Conservation (phyloP, 2,113 vertebrate genomes). For the Zootoca vivipara region DNA sequence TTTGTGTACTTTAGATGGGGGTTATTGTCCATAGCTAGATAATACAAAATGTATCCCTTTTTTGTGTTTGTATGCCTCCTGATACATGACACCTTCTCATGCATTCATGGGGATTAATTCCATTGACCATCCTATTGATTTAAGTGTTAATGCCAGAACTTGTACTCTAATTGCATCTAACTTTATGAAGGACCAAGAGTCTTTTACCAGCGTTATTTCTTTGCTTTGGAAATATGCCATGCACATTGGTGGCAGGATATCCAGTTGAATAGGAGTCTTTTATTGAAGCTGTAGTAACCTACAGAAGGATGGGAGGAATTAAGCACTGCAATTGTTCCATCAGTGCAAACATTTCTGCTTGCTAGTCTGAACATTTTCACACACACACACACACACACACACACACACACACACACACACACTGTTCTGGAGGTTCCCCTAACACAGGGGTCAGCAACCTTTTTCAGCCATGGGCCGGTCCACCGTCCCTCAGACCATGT, state of each 20-base stretch:
- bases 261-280: background rate
- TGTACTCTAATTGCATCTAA: background rate
- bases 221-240: too few species aligned
- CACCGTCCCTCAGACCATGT: too few species aligned
- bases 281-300: background rate
- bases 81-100: background rate
- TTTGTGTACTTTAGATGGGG: background rate
- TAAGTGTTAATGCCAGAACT: background rate
- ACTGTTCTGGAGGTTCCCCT: too few species aligned
- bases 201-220: background rate
- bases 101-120: background rate
- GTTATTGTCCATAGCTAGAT: background rate
- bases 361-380: too few species aligned
- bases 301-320: background rate
- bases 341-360: too few species aligned
- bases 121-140: background rate
- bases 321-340: too few species aligned
- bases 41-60: background rate
- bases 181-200: background rate
- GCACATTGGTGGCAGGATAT: background rate
- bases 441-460: too few species aligned
- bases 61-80: background rate
- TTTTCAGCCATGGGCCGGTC: too few species aligned
- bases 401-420: too few species aligned
- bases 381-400: rapidly evolving